Evolutionary conservation across 2,888 invertebrate genomes (phyloP).

Genomic region (Cremastinae sp.): DNA sequence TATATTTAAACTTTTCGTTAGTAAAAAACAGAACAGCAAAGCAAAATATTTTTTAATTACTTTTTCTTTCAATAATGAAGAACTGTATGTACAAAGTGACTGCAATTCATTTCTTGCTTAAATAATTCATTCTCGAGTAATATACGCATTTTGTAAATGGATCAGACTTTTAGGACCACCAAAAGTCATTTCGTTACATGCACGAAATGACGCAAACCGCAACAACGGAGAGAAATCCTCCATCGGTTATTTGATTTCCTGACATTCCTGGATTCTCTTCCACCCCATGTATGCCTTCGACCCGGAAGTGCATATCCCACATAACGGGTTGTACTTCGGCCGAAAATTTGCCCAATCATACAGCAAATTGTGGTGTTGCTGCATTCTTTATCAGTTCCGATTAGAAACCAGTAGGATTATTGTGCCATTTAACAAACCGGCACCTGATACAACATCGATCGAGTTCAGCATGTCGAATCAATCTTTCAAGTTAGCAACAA

Average conservation of each 20-base stretch:
- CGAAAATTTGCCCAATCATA: slow-evolving; percentile 13
- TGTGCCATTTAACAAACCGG: too few relatives aligned
- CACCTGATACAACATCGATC: too few relatives aligned
- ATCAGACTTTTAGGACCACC: background rate
- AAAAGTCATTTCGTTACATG: slow-evolving; percentile 5
- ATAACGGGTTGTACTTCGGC: background rate
- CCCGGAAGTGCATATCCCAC: slow-evolving; percentile 10
- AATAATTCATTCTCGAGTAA: background rate
- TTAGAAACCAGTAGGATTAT: background rate
- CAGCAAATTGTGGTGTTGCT: slow-evolving; percentile 27
- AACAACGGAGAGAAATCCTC: background rate
- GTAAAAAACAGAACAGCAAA: too few relatives aligned
- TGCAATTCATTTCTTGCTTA: too few relatives aligned
- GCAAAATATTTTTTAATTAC: too few relatives aligned
- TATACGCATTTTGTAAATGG: background rate
- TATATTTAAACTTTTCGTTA: too few relatives aligned
- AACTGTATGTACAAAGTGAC: too few relatives aligned
- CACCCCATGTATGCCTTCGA: background rate
- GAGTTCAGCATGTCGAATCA: too few relatives aligned
- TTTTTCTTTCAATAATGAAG: too few relatives aligned
- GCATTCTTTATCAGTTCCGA: slow-evolving; percentile 13
- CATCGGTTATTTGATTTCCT: slow-evolving; percentile 4
- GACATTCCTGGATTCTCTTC: slow-evolving; percentile 12
- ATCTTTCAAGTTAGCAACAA: too few relatives aligned
- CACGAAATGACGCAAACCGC: background rate